A percentile compares a stretch with the other conserved stretches of the same genome.
Conservation (phyloP, 2,797 vertebrate genomes). For the Poeciliopsis gracilis region DNA sequence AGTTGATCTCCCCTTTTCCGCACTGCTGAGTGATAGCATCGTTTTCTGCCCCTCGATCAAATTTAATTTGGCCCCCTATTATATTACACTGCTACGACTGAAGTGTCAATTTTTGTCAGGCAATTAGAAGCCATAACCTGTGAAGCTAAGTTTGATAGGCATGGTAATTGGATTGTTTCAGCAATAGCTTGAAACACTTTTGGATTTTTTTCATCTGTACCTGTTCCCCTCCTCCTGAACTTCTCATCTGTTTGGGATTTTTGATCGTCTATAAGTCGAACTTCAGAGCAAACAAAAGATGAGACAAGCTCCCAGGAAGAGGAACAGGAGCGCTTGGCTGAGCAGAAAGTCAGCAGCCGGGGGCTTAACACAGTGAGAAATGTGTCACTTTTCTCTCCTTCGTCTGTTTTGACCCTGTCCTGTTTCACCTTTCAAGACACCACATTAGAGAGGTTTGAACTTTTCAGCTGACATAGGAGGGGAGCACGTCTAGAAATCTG, state of each 20-base stretch:
- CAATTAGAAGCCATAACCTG: slow-evolving; percentile 99
- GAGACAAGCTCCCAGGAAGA: slow-evolving; percentile 22
- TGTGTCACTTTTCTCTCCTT: slow-evolving; percentile 47
- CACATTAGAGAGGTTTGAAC: slow-evolving; percentile 54
- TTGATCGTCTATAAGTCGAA: slow-evolving; percentile 77
- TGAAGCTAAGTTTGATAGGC: slow-evolving; percentile 99
- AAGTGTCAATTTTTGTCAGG: slow-evolving; percentile 99
- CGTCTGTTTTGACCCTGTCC: slow-evolving; percentile 61
- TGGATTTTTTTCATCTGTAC: slow-evolving; percentile 68
- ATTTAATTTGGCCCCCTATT: slow-evolving; percentile 99
- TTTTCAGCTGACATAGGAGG: slow-evolving; percentile 56
- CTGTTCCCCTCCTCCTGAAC: slow-evolving; percentile 58
- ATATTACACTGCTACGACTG: slow-evolving; percentile 98
- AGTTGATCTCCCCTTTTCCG: slow-evolving; percentile 94
- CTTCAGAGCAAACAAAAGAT: slow-evolving; percentile 76
- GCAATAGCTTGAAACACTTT: slow-evolving; percentile 92
- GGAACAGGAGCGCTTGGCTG: slow-evolving; percentile 47
- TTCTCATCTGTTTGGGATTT: slow-evolving; percentile 80
- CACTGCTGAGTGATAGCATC: slow-evolving; percentile 93
- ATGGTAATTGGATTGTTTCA: slow-evolving; percentile 99
- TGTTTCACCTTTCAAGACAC: slow-evolving; percentile 50
- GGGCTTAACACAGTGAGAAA: slow-evolving; percentile 46
- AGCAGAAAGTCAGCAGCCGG: slow-evolving; percentile 52
- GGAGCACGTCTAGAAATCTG: slow-evolving; percentile 24
- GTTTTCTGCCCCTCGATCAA: slow-evolving; percentile 99